These are phyloP conservation scores for Gambusia holbrooki DNA, from an alignment of 2,113 vertebrate species.

Conservation along the genomic window DNA sequence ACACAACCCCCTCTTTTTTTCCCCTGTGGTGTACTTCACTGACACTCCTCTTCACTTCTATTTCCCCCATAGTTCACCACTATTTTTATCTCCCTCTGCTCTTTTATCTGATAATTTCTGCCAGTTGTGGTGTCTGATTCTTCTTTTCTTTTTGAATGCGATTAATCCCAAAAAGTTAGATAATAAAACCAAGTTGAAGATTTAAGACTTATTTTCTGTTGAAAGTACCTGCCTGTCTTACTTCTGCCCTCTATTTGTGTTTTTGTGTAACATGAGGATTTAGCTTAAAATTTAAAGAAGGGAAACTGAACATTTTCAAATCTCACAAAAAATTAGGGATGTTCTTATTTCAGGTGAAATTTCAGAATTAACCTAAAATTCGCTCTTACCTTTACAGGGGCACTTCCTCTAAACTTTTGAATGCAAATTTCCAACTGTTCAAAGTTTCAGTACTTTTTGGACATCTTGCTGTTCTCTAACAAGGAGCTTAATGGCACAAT, in stretches of 20 bases:
- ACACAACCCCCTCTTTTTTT: conserved; percentile 68
- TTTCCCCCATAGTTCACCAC: conserved; percentile 36
- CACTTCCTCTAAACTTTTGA: too few species aligned
- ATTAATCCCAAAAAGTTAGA: conserved; percentile 78
- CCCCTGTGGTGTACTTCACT: conserved; percentile 73
- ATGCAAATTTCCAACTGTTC: too few species aligned
- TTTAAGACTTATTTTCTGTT: not conserved
- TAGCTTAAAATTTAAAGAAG: not conserved
- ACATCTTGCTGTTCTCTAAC: too few species aligned
- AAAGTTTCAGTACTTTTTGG: not conserved
- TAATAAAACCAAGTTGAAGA: conserved; percentile 67
- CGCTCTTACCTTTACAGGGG: too few species aligned
- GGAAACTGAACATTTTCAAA: not conserved
- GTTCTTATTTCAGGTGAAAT: too few species aligned
- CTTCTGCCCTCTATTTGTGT: not conserved
- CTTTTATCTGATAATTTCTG: conserved; percentile 76
- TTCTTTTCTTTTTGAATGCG: conserved; percentile 58
- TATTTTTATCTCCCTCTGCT: conserved; percentile 32
- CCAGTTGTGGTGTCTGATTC: conserved; percentile 69
- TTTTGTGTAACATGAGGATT: not conserved
- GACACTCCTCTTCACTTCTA: conserved; percentile 44
- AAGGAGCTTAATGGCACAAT: too few species aligned
- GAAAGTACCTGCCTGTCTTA: not conserved
- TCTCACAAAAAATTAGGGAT: too few species aligned
- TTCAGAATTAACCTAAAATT: too few species aligned